Conservation (phyloP, 2,113 vertebrate genomes). For the Phaethon lepturus region DNA sequence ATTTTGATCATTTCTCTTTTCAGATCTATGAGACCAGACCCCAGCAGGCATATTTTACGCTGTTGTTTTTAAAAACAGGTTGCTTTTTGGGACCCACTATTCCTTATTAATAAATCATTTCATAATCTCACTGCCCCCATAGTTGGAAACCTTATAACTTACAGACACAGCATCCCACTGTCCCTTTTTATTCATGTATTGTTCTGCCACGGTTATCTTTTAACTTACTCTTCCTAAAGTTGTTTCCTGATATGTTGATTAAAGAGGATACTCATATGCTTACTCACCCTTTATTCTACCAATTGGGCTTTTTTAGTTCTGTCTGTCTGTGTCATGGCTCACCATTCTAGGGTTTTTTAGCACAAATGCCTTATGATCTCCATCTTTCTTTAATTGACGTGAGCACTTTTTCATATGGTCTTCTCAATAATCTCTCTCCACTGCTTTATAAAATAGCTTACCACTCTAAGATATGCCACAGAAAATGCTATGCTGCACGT, state of each 20-base stretch:
- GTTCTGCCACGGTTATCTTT: neutral
- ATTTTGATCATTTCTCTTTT: neutral
- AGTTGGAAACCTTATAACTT: neutral
- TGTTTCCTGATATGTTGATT: neutral
- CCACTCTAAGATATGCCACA: neutral
- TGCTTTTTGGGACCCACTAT: neutral
- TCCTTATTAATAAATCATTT: neutral
- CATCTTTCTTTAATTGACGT: neutral
- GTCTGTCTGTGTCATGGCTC: accelerated
- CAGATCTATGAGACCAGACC: neutral
- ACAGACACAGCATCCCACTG: accelerated
- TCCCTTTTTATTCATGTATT: neutral
- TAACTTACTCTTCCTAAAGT: neutral
- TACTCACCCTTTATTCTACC: neutral
- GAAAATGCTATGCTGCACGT: neutral
- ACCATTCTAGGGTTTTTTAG: neutral
- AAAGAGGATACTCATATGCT: neutral
- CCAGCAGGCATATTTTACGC: neutral
- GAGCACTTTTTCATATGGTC: neutral
- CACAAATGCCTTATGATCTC: neutral
- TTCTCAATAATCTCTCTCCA: neutral
- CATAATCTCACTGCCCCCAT: neutral
- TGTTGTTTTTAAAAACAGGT: neutral
- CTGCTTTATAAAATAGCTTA: neutral
- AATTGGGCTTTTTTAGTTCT: neutral